Conservation (phyloP, 2,888 invertebrate genomes). For the Strigamia maritima region DNA sequence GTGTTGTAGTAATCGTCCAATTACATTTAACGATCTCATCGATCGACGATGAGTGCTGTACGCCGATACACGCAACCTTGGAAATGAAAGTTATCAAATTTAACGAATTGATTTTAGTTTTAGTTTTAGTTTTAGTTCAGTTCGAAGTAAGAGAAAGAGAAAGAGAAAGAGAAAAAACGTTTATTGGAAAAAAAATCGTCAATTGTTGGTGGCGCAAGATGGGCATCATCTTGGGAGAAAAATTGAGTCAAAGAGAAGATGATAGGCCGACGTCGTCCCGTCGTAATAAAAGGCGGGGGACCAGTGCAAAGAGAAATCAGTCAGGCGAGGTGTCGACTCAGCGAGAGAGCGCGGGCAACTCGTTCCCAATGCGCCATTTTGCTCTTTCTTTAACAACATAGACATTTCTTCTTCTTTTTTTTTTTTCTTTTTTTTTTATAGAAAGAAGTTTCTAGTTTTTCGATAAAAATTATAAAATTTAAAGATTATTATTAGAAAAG, state of each 20-base stretch:
- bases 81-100: background rate
- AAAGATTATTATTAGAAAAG: too few species aligned
- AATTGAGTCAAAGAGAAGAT: background rate
- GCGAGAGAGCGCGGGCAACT: background rate
- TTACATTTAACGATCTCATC: background rate
- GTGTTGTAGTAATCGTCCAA: conserved; percentile 4
- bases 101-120: too few species aligned
- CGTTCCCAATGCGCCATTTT: conserved; percentile 3
- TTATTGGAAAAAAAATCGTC: background rate
- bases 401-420: too few species aligned
- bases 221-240: background rate
- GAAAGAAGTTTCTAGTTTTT: too few species aligned
- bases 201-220: background rate
- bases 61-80: background rate
- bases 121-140: too few species aligned
- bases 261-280: conserved; percentile 4
- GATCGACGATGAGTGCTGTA: background rate
- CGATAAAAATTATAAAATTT: too few species aligned
- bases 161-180: too few species aligned
- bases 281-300: background rate
- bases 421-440: too few species aligned
- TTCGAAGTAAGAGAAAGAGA: too few species aligned
- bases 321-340: background rate
- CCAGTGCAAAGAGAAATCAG: background rate
- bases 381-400: background rate